A percentile compares a stretch with the other conserved stretches of the same genome.
Evolutionary conservation across 2,888 invertebrate species (phyloP).

Genomic region (Falcaria lacertinaria): DNA sequence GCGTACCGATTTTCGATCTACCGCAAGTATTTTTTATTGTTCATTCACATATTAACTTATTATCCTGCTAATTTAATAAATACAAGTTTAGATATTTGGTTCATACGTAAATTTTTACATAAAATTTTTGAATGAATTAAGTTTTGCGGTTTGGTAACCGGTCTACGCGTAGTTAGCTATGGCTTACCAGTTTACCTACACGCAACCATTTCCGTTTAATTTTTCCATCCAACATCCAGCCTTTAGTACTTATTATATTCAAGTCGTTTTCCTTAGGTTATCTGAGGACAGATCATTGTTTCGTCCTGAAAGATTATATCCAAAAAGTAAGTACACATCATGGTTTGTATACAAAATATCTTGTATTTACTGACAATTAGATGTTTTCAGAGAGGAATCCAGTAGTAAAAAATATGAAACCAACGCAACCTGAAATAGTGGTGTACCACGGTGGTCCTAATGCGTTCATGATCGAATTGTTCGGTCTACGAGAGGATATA

Average conservation of each 20-base stretch:
- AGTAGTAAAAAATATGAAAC: not conserved
- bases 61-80: no score
- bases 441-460: constrained; percentile 64
- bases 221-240: no score
- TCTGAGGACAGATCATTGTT: not conserved
- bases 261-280: not conserved
- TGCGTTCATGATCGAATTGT: constrained; percentile 82
- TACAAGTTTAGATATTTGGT: no score
- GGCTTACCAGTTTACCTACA: no score
- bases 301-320: not conserved
- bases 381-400: constrained; percentile 26
- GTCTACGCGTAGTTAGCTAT: no score
- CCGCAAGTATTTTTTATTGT: constrained; percentile 28
- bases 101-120: no score
- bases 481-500: constrained; percentile 70
- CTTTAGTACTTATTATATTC: no score
- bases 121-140: no score
- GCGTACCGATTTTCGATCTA: constrained; percentile 24
- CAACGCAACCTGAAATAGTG: constrained; percentile 11
- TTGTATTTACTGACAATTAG: not conserved
- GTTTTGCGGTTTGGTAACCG: no score
- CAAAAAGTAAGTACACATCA: constrained; percentile 8
- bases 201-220: no score
- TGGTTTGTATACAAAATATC: not conserved
- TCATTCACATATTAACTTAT: no score